Conservation (phyloP, 2,797 vertebrate species). For the Loris lydekkerianus region DNA sequence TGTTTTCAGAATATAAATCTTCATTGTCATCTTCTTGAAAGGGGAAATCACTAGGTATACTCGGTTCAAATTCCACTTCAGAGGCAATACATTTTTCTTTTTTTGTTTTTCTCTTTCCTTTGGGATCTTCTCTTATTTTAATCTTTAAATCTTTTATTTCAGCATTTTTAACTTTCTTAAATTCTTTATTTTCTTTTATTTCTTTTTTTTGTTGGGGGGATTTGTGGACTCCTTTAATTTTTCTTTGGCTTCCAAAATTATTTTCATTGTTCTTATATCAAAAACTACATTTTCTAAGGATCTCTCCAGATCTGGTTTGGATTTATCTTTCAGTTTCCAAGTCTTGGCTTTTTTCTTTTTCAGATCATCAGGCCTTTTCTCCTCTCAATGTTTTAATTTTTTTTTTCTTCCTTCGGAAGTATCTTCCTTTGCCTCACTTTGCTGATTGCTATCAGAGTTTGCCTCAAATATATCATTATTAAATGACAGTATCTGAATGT, state of each 20-base stretch:
- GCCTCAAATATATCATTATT: constrained; percentile 95
- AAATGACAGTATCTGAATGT: constrained; percentile 92
- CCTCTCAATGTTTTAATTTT: constrained; percentile 87
- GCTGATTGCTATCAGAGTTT: constrained; percentile 93
- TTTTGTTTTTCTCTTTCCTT: constrained; percentile 88
- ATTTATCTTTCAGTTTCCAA: constrained; percentile 92
- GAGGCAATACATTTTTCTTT: constrained; percentile 83
- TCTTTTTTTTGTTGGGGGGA: constrained; percentile 91
- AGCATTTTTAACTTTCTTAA: constrained; percentile 87
- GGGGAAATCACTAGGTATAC: constrained; percentile 35
- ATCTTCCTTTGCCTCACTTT: constrained; percentile 91
- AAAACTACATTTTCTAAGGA: constrained; percentile 81
- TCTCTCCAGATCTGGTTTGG: constrained; percentile 88
- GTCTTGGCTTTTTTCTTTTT: constrained; percentile 92
- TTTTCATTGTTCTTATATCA: constrained; percentile 92
- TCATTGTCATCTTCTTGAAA: constrained; percentile 80
- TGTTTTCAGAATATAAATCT: constrained; percentile 78
- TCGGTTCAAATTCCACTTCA: constrained; percentile 81
- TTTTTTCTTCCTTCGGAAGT: constrained; percentile 94
- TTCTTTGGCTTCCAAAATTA: constrained; percentile 91
- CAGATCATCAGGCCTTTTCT: constrained; percentile 83
- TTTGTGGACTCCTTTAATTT: constrained; percentile 93
- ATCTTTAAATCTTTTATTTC: constrained; percentile 89
- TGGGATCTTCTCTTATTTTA: constrained; percentile 91
- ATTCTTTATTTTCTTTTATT: constrained; percentile 87